Conservation (phyloP, 2,888 invertebrate genomes). For the Bellardia bayeri region DNA sequence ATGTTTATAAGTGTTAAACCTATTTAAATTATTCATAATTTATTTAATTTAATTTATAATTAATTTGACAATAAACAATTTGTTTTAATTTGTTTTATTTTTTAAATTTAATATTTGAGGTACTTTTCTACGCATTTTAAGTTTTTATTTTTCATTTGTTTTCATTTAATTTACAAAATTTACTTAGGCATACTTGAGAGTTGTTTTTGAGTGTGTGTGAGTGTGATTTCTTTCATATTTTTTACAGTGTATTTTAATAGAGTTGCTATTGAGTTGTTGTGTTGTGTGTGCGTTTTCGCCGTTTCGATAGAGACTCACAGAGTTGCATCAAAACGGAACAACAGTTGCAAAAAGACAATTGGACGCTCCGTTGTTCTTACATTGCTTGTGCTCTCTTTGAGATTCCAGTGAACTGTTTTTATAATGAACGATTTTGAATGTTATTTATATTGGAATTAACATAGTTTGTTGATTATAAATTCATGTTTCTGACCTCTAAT, state of each 20-base stretch:
- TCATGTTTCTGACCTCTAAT: no score
- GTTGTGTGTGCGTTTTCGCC: constrained; percentile 11
- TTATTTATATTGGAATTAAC: no score
- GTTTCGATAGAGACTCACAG: constrained; percentile 75
- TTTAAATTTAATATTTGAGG: constrained; percentile 60
- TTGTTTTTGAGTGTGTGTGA: constrained; percentile 30
- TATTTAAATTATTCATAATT: constrained; percentile 74
- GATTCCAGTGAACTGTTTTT: constrained; percentile 49
- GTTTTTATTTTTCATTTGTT: constrained; percentile 34
- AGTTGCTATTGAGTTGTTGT: not conserved
- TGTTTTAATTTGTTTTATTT: constrained; percentile 12
- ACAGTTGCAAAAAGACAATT: constrained; percentile 85
- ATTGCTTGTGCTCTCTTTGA: constrained; percentile 83
- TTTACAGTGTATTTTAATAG: constrained; percentile 42
- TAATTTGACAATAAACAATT: constrained; percentile 53
- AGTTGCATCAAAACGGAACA: constrained; percentile 84
- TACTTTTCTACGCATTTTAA: constrained; percentile 72
- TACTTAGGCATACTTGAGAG: constrained; percentile 44
- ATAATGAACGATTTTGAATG: no score
- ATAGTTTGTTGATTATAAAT: no score
- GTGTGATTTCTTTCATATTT: not conserved
- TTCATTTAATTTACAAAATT: constrained; percentile 36
- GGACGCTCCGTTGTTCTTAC: constrained; percentile 84
- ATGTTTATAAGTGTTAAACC: constrained; percentile 46
- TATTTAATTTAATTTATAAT: constrained; percentile 10